Evolutionary conservation across 1,140 invertebrate species (phyloP), one percentile per base, ranked within the genome.

Genomic region (Anthonomus grandis): DNA sequence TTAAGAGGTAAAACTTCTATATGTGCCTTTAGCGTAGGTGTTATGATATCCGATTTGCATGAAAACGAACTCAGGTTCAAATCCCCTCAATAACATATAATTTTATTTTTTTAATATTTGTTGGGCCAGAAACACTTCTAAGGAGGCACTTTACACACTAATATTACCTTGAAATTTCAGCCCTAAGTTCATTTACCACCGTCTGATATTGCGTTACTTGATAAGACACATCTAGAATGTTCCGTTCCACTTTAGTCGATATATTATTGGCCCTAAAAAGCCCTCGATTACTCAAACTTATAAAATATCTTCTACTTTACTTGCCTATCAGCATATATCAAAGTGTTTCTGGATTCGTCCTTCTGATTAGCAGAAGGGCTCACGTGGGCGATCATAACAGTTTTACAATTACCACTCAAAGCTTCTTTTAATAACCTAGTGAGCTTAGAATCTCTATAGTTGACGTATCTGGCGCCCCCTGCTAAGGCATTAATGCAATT

Each of bases 371-470:
- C 78, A 9, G 87, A 85, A 0, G 94, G 90, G 10, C 89, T 89
- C 4, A 97, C 89, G 72, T 97, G 93, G n/a, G 94, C 95, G 52
- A 97, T 92, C 93, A 97, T 97, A 0, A 94, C 92, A 0, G 95
- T 89, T 47, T 85, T 80, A 67, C 92, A 95, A 67, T 94, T 93
- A 3, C 95, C 95, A 54, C 91, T 91, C 10, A 97, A 76, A 0
- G 93, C 90, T 67, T 97, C 88, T 58, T 90, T 89, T 24, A 91
- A 72, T 31, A 91, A 69, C 8, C 88, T 77, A 0, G 95, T 98
- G 34, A 98, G 75, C 75, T 98, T 98, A 9, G 92, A 95, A 73
- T 98, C 95, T 3, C 95, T 81, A 71, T 91, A 97, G 76, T 97
- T 97, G 0, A 97, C 91, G 70, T 94, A 97, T 64, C 85, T 76